Evolutionary conservation across 2,113 vertebrate species (phyloP).

Genomic region (Thamnaconus septentrionalis): DNA sequence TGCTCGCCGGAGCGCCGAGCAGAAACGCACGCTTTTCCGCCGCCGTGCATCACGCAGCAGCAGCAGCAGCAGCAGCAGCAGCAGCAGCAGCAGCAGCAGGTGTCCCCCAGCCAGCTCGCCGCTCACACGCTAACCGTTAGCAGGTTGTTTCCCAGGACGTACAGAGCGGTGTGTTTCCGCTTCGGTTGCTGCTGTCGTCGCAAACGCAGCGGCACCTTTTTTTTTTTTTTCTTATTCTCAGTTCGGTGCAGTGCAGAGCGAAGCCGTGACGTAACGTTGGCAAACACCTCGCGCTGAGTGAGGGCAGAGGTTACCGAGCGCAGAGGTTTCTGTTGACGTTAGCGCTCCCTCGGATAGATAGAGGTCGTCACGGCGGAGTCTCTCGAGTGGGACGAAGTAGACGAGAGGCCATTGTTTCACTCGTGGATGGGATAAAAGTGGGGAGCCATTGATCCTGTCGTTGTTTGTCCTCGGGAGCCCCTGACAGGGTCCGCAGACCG

Average conservation of each 20-base stretch:
- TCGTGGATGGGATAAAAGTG: too few relatives aligned
- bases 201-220: conserved; percentile 14
- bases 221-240: conserved; percentile 1
- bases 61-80: neutral
- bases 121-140: too few relatives aligned
- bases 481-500: too few relatives aligned
- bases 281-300: neutral
- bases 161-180: conserved; percentile 5
- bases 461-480: too few relatives aligned
- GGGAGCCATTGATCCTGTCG: too few relatives aligned
- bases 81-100: too few relatives aligned
- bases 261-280: conserved; percentile 4
- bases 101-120: too few relatives aligned
- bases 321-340: conserved; percentile 13
- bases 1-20: conserved; percentile 17
- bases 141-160: too few relatives aligned
- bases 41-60: conserved; percentile 10
- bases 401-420: too few relatives aligned
- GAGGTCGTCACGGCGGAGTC: too few relatives aligned
- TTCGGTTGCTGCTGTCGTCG: conserved; percentile 10
- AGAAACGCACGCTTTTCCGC: conserved; percentile 17
- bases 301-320: conserved; percentile 11
- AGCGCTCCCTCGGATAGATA: too few relatives aligned
- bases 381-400: too few relatives aligned
- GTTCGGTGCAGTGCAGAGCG: neutral